Conservation (phyloP, 2,113 vertebrate genomes). For the Plestiodon gilberti region DNA sequence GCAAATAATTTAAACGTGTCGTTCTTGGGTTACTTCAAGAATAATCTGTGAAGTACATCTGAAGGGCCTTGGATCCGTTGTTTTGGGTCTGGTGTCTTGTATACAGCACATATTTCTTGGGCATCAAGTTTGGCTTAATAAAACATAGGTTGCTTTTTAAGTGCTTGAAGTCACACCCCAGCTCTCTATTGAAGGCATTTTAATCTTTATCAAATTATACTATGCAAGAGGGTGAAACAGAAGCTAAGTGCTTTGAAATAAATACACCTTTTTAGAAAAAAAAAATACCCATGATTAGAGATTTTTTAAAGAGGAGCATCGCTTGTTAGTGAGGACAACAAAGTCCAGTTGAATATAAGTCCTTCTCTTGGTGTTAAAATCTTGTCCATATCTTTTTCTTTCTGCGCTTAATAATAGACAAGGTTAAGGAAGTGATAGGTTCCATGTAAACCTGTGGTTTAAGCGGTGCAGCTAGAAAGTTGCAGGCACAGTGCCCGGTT, state of each 20-base stretch:
- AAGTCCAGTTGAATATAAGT: background rate
- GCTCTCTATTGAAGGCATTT: slow-evolving; percentile 37
- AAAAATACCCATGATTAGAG: background rate
- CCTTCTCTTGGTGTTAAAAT: slow-evolving; percentile 32
- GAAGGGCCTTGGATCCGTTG: background rate
- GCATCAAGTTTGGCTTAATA: background rate
- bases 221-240: background rate
- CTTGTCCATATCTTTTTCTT: background rate
- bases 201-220: slow-evolving; percentile 18
- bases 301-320: background rate
- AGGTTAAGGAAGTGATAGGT: background rate
- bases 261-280: background rate
- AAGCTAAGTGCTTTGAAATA: slow-evolving; percentile 8
- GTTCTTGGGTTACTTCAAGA: slow-evolving; percentile 55
- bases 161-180: slow-evolving; percentile 19
- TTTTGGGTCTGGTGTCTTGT: background rate
- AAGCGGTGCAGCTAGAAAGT: slow-evolving; percentile 37
- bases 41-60: slow-evolving; percentile 36
- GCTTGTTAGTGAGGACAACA: slow-evolving; percentile 19
- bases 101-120: background rate
- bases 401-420: slow-evolving; percentile 7
- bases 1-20: slow-evolving; percentile 50
- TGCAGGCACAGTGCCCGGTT: background rate
- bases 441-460: slow-evolving; percentile 45
- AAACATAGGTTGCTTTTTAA: slow-evolving; percentile 1